Conservation (phyloP, 1,140 invertebrate genomes). For the Mesaphorura yosii region DNA sequence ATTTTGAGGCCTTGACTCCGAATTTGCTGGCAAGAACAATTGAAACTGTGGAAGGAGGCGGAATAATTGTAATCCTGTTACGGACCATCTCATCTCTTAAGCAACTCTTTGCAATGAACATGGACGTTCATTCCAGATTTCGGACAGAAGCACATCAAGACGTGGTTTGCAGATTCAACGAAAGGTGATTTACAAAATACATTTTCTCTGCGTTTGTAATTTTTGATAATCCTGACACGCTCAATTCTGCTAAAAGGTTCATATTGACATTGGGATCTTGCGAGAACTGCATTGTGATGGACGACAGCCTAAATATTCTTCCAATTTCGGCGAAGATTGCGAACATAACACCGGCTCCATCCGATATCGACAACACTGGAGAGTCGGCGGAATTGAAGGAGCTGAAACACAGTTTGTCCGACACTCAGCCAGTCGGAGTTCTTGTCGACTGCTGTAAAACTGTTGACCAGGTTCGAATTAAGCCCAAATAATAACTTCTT, state of each 20-base stretch:
- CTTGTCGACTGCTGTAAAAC: constrained; percentile 88
- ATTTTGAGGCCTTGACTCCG: constrained; percentile 98
- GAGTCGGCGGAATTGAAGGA: constrained; percentile 50
- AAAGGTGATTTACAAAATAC: constrained; percentile 56
- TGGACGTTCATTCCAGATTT: constrained; percentile 96
- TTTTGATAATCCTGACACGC: no score
- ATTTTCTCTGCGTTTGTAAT: not conserved
- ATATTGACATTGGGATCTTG: constrained; percentile 82
- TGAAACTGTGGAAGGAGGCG: constrained; percentile 97
- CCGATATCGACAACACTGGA: constrained; percentile 33
- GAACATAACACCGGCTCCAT: constrained; percentile 53
- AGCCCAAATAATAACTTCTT: not conserved
- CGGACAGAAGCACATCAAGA: constrained; percentile 89
- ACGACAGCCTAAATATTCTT: constrained; percentile 83
- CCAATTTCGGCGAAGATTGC: constrained; percentile 82
- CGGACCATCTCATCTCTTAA: constrained; percentile 76
- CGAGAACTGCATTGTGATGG: constrained; percentile 76
- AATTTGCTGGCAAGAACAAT: constrained; percentile 93
- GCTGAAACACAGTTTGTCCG: constrained; percentile 64
- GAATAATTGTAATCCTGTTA: constrained; percentile 74
- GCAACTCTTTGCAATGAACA: constrained; percentile 90
- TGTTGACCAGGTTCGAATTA: constrained; percentile 65
- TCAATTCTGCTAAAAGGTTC: no score
- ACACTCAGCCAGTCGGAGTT: constrained; percentile 79
- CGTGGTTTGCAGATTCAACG: constrained; percentile 89